Conservation (phyloP, 2,888 invertebrate genomes). For the Leptarthrus brevirostris region DNA sequence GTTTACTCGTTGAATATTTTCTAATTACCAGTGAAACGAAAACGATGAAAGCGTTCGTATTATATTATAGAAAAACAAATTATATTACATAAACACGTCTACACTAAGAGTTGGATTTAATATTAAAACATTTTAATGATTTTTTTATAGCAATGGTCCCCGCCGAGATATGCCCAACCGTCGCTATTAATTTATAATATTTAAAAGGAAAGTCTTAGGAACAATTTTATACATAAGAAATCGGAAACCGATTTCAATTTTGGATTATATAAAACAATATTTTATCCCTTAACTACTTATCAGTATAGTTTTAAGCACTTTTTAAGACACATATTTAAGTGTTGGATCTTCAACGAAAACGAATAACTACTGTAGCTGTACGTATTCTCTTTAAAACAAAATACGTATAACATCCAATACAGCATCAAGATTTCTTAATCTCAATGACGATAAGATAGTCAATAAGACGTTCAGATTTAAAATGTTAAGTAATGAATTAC, state of each 20-base stretch:
- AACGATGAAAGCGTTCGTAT: slow-evolving; percentile 24
- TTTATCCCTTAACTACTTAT: slow-evolving; percentile 13
- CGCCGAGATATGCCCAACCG: slow-evolving; percentile 64
- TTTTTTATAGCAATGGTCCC: slow-evolving; percentile 61
- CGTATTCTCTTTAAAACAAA: background rate
- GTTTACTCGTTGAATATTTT: background rate
- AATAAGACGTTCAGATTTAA: background rate
- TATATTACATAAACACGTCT: background rate
- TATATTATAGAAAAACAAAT: too few relatives aligned
- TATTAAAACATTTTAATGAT: slow-evolving; percentile 40
- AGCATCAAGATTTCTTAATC: background rate
- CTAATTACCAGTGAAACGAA: slow-evolving; percentile 24
- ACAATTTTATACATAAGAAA: slow-evolving; percentile 18
- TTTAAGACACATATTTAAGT: background rate
- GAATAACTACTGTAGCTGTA: background rate
- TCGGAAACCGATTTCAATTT: slow-evolving; percentile 6
- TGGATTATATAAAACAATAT: slow-evolving; percentile 14
- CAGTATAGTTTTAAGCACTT: slow-evolving; percentile 7
- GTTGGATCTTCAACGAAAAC: slow-evolving; percentile 15
- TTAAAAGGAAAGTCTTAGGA: slow-evolving; percentile 23
- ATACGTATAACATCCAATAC: too few relatives aligned
- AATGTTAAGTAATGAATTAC: background rate
- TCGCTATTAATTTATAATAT: slow-evolving; percentile 60
- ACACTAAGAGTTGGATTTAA: slow-evolving; percentile 18
- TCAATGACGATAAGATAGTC: background rate